These are phyloP conservation scores for Drosophila equinoxialis DNA, from an alignment of 1,140 invertebrate species.

Conservation along the genomic window DNA sequence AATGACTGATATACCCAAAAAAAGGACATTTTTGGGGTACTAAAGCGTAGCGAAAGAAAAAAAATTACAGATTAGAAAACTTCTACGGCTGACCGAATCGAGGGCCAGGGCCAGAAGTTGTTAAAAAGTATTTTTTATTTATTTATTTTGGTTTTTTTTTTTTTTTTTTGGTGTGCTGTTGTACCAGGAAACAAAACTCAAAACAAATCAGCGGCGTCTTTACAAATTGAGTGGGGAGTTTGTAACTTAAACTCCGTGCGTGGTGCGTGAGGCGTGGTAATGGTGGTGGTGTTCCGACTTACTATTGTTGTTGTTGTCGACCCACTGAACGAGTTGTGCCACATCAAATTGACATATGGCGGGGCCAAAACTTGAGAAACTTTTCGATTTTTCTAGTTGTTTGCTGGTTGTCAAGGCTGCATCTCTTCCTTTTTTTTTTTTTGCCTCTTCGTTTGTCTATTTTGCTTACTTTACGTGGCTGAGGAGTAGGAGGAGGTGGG, in stretches of 20 bases:
- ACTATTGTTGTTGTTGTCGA: constrained; percentile 8
- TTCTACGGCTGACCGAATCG: constrained; percentile 45
- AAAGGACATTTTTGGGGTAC: no score
- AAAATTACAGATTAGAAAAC: constrained; percentile 58
- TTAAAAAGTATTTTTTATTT: constrained; percentile 37
- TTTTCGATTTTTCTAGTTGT: constrained; percentile 21
- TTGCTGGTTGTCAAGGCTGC: constrained; percentile 53
- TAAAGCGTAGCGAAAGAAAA: background rate
- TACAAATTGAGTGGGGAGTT: constrained; percentile 50
- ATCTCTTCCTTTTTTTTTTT: background rate
- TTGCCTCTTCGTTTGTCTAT: constrained; percentile 59
- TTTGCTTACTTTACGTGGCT: constrained; percentile 41
- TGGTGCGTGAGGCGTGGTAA: background rate
- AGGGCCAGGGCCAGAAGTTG: constrained; percentile 41
- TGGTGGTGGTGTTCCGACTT: background rate
- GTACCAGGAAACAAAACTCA: constrained; percentile 1
- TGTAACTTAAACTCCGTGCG: constrained; percentile 6
- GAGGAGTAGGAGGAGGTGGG: background rate
- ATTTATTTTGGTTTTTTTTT: background rate
- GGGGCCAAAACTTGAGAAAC: constrained; percentile 51
- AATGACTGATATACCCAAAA: no score
- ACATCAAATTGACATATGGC: constrained; percentile 70
- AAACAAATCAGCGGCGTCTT: constrained; percentile 36
- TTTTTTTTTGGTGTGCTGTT: background rate
- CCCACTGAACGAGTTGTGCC: constrained; percentile 54